These are phyloP conservation scores for Herpetotheres cachinnans DNA, from an alignment of 2,113 vertebrate species.

Conservation along the genomic window DNA sequence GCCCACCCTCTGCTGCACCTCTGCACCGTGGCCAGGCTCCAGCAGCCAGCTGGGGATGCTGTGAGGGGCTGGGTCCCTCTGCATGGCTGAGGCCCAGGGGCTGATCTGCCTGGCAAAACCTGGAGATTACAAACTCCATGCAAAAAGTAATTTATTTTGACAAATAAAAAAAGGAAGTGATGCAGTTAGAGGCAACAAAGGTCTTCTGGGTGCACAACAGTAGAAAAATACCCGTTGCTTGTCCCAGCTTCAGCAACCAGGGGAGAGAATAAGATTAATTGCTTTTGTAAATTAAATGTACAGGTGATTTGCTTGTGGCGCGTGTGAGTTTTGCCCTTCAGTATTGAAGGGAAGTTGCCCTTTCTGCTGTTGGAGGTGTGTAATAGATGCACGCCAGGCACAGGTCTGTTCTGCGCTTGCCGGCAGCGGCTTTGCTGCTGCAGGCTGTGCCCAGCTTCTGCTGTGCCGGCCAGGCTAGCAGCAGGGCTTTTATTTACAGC, in stretches of 20 bases:
- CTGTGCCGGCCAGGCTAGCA: neutral
- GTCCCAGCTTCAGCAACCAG: neutral
- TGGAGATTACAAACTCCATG: neutral
- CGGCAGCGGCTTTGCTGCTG: rapidly evolving
- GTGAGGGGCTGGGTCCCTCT: rapidly evolving
- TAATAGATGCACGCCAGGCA: too few species aligned
- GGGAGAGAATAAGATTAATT: neutral
- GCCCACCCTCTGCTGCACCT: neutral
- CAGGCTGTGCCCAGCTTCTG: neutral
- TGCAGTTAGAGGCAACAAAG: neutral
- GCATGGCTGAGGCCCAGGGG: rapidly evolving
- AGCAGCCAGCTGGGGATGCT: neutral
- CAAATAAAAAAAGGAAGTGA: neutral
- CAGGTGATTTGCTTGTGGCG: neutral
- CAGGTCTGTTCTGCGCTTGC: neutral
- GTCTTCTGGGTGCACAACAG: neutral
- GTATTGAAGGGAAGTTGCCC: neutral
- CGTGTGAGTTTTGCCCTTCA: neutral
- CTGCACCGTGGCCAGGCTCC: rapidly evolving
- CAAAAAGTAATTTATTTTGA: neutral
- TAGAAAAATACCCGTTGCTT: neutral
- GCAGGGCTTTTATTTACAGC: neutral
- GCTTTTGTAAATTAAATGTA: neutral
- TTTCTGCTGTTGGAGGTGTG: neutral
- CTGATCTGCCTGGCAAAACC: neutral